Evolutionary conservation across 2,113 vertebrate genomes (phyloP).

Genomic region (Thymallus thymallus): DNA sequence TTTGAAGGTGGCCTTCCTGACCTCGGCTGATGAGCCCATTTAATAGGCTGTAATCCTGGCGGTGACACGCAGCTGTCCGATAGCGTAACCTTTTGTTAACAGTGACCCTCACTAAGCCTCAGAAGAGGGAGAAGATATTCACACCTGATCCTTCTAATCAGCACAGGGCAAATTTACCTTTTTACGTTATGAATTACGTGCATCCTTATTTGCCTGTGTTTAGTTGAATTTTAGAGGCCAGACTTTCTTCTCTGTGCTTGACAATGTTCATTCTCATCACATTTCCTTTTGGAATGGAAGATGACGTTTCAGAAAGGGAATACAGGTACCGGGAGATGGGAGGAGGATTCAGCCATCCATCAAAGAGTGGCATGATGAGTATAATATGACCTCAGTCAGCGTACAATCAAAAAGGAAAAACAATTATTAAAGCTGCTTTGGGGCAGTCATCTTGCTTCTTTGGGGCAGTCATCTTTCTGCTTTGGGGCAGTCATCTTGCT

Average conservation of each 20-base stretch:
- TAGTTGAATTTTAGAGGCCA: constrained; percentile 14
- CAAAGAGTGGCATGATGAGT: constrained; percentile 14
- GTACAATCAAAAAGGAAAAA: constrained; percentile 25
- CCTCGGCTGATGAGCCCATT: constrained; percentile 26
- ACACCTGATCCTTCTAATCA: constrained; percentile 25
- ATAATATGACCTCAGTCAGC: constrained; percentile 19
- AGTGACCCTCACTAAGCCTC: constrained; percentile 2
- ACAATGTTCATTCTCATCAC: constrained; percentile 15
- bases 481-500: too few relatives aligned
- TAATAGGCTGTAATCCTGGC: constrained; percentile 26
- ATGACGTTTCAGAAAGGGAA: constrained; percentile 8
- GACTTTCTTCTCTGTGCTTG: neutral
- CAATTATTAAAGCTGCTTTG: constrained; percentile 25
- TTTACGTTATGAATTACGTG: constrained; percentile 5
- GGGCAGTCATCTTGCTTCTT: too few relatives aligned
- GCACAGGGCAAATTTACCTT: constrained; percentile 1
- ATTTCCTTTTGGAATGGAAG: neutral
- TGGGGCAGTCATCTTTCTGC: too few relatives aligned
- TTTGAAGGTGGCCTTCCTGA: constrained; percentile 8
- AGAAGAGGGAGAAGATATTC: constrained; percentile 4
- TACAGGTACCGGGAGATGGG: neutral
- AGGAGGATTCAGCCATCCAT: constrained; percentile 28
- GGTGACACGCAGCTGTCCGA: neutral
- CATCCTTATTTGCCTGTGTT: constrained; percentile 15
- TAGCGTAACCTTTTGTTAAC: constrained; percentile 24